Evolutionary conservation across 1,140 invertebrate genomes (phyloP).

Genomic region (Holcopasites calliopsidis): DNA sequence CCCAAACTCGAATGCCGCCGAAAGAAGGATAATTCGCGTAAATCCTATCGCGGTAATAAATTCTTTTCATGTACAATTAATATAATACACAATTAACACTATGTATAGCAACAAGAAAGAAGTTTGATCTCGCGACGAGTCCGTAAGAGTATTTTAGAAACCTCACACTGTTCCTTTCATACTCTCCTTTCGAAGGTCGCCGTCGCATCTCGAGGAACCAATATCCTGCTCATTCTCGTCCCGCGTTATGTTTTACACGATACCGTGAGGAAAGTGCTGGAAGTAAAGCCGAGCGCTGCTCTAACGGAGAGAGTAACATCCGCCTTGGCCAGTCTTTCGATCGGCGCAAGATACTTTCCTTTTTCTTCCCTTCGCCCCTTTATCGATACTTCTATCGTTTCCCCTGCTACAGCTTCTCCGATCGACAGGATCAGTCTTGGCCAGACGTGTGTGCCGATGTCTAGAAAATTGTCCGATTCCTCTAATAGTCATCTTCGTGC

Average conservation of each 20-base stretch:
- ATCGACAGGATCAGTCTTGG: constrained; percentile 10
- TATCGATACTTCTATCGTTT: background rate
- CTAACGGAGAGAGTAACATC: constrained; percentile 14
- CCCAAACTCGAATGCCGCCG: background rate
- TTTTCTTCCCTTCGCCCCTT: background rate
- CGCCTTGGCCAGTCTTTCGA: background rate
- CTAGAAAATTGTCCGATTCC: background rate
- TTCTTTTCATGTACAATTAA: constrained; percentile 23
- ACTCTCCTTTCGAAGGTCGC: background rate
- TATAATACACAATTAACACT: constrained; percentile 39
- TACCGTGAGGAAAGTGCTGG: background rate
- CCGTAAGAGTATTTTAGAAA: too few species aligned
- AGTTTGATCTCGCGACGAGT: constrained; percentile 10
- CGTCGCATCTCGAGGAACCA: background rate
- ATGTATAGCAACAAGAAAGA: constrained; percentile 29
- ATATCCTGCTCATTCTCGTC: background rate
- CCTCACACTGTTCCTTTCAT: background rate
- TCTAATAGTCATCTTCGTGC: background rate
- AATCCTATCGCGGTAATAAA: constrained; percentile 10
- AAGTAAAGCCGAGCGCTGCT: constrained; percentile 9
- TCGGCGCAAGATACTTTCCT: background rate
- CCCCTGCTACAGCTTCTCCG: background rate
- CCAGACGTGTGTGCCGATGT: background rate
- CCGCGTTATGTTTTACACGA: background rate
- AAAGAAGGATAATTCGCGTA: background rate